Percentiles rank a stretch among this genome's conserved stretches.
These are phyloP conservation scores for Bombus huntii DNA, from an alignment of 1,140 invertebrate genomes.

Conservation along the genomic window DNA sequence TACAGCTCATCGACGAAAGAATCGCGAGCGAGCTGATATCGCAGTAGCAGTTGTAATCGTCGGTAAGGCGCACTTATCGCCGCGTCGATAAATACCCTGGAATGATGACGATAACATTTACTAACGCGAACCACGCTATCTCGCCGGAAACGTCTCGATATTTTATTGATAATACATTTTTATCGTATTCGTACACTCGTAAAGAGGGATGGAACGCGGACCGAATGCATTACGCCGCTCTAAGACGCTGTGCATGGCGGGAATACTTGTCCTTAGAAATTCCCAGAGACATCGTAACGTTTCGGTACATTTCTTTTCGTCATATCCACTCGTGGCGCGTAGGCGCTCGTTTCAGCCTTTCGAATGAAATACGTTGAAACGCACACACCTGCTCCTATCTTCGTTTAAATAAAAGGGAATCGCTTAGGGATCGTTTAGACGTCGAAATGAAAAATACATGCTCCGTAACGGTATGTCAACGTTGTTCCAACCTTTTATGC, in stretches of 20 bases:
- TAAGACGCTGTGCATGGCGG: not conserved
- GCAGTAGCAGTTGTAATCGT: conserved; percentile 32
- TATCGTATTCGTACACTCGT: conserved; percentile 38
- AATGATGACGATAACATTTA: conserved; percentile 53
- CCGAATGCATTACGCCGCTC: conserved; percentile 17
- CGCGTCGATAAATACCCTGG: conserved; percentile 38
- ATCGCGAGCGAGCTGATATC: conserved; percentile 11
- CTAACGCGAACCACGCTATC: conserved; percentile 25
- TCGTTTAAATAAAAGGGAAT: not conserved
- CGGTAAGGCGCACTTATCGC: conserved; percentile 25
- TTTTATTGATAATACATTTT: conserved; percentile 61
- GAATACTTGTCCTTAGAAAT: conserved; percentile 30
- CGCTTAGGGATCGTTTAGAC: not conserved
- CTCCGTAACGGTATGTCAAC: not conserved
- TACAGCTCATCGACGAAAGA: not conserved
- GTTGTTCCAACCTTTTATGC: not conserved
- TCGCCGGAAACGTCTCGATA: conserved; percentile 28
- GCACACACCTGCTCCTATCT: not conserved
- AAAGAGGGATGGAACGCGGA: conserved; percentile 12
- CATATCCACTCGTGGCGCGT: not conserved
- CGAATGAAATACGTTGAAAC: not conserved
- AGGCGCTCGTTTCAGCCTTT: too few relatives aligned
- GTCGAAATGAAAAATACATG: not conserved
- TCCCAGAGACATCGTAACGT: conserved; percentile 51
- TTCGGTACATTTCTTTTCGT: conserved; percentile 54